Conservation (phyloP, 35 echinoderm and acorn worm species). For the Apostichopus parvimensis region DNA sequence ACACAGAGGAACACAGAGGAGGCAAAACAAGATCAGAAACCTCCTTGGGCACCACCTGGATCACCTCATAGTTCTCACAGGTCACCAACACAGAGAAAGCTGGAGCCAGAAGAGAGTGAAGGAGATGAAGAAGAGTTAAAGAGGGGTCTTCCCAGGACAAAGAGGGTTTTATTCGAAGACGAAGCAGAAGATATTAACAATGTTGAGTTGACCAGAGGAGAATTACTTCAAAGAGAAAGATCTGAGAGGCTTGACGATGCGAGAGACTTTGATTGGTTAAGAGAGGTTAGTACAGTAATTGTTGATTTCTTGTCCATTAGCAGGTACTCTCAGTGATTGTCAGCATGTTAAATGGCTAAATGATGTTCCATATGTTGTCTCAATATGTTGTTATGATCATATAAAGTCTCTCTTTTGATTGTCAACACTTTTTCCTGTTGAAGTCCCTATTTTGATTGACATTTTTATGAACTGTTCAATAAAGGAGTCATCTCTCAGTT, state of each 20-base stretch:
- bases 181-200: slow-evolving; percentile 8
- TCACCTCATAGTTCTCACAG: slow-evolving; percentile 67
- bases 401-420: too few species aligned
- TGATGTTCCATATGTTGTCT: too few species aligned
- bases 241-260: not conserved
- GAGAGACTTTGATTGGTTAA: not conserved
- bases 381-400: too few species aligned
- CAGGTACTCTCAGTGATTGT: too few species aligned
- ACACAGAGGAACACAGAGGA: not conserved
- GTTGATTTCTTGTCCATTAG: not conserved
- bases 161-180: slow-evolving; percentile 51
- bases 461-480: too few species aligned
- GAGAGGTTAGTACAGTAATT: not conserved
- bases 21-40: slow-evolving; percentile 29
- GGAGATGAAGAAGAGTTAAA: not conserved
- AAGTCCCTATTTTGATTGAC: too few species aligned
- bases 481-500: too few species aligned
- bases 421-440: too few species aligned
- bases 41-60: slow-evolving; percentile 79
- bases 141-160: slow-evolving; percentile 11
- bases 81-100: slow-evolving; percentile 24
- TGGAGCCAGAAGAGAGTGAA: not conserved
- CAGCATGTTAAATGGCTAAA: too few species aligned
- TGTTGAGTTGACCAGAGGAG: not conserved
- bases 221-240: not conserved